A percentile compares a stretch with the other conserved stretches of the same genome.
phyloP scores from a whole-genome alignment of 2,888 invertebrate genomes.

The Ophion ellenae region DNA sequence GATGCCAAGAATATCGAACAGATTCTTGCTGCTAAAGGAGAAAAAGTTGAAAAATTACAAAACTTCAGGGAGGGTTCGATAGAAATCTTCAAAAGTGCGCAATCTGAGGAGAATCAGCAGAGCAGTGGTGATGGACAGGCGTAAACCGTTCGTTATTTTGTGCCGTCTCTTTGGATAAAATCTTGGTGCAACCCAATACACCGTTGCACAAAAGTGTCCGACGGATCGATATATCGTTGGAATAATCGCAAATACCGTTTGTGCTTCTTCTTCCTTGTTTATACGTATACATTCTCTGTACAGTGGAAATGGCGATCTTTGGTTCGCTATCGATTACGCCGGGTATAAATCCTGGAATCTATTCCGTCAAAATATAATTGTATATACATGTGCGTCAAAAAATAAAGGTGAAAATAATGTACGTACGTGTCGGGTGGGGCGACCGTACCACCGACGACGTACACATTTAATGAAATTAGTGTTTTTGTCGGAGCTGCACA shows the following conservation, averaged over 20 bases:
- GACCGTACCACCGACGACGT: background rate
- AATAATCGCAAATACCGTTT: background rate
- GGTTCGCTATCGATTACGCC: slow-evolving; percentile 67
- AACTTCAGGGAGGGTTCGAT: slow-evolving; percentile 84
- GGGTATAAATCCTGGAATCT: slow-evolving; percentile 42
- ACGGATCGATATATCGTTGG: too few species aligned
- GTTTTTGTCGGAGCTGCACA: slow-evolving; percentile 28
- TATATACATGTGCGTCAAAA: slow-evolving; percentile 49
- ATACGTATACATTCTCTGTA: slow-evolving; percentile 61
- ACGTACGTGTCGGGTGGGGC: slow-evolving; percentile 4
- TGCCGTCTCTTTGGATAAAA: background rate
- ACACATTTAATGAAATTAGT: background rate
- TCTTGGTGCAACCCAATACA: slow-evolving; percentile 1
- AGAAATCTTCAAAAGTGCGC: slow-evolving; percentile 84
- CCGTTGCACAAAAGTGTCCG: too few species aligned
- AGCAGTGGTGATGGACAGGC: background rate
- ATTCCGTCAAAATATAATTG: slow-evolving; percentile 17
- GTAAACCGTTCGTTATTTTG: background rate
- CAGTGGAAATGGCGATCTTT: slow-evolving; percentile 68
- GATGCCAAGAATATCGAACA: slow-evolving; percentile 95
- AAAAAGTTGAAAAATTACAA: slow-evolving; percentile 87
- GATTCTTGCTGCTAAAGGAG: slow-evolving; percentile 94
- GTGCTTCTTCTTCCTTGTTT: slow-evolving; percentile 17
- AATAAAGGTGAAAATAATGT: slow-evolving; percentile 34
- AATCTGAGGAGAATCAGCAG: slow-evolving; percentile 31